Percentiles rank a stretch among this genome's conserved stretches.
Evolutionary conservation across 2,797 vertebrate genomes (phyloP).

Genomic region (Gymnodraco acuticeps): DNA sequence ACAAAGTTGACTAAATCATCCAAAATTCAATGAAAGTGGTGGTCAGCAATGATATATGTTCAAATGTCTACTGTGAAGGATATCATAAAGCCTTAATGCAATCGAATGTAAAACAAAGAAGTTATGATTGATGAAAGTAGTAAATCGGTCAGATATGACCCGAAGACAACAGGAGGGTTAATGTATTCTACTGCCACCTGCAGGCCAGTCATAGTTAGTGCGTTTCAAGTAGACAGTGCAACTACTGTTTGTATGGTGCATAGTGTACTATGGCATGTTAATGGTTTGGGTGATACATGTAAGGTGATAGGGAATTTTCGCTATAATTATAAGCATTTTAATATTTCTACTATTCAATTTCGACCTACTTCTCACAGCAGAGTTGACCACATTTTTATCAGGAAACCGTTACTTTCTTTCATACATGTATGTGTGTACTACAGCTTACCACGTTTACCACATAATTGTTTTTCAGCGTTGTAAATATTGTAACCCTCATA

Average conservation of each 20-base stretch:
- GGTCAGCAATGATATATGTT: too few species aligned
- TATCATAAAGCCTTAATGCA: too few species aligned
- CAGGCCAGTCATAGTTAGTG: constrained; percentile 19
- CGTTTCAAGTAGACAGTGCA: background rate
- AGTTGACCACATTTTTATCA: background rate
- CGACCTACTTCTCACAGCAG: background rate
- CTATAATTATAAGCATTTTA: background rate
- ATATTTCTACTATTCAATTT: background rate
- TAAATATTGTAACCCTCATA: accelerated
- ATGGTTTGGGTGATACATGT: too few species aligned
- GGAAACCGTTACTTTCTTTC: background rate
- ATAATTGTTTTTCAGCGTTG: background rate
- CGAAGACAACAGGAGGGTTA: too few species aligned
- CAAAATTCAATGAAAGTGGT: too few species aligned
- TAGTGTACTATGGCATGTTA: background rate
- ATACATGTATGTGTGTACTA: background rate
- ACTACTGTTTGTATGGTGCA: too few species aligned
- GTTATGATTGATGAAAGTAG: too few species aligned
- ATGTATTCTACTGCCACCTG: constrained; percentile 58
- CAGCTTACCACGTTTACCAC: background rate
- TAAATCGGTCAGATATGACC: too few species aligned
- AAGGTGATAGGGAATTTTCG: too few species aligned
- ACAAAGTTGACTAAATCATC: too few species aligned
- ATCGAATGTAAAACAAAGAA: too few species aligned
- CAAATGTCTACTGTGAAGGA: too few species aligned